Percentiles rank a stretch among this genome's conserved stretches.
phyloP scores from a whole-genome alignment of 2,797 vertebrate species.

The Microctenopoma steveboyesi region DNA sequence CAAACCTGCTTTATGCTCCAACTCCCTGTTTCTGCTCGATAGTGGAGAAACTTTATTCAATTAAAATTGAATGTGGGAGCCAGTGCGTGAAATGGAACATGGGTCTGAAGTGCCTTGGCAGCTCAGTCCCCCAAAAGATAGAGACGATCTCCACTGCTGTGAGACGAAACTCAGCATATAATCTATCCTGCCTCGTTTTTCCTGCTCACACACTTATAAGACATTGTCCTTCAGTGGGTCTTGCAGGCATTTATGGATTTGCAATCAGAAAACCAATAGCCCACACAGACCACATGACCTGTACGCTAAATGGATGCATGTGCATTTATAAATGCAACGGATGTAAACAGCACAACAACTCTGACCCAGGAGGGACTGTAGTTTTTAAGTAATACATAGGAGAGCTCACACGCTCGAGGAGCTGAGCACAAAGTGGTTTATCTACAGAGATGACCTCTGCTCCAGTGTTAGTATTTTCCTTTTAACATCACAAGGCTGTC shows the following conservation, averaged over 20 bases:
- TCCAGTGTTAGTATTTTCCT: constrained; percentile 5
- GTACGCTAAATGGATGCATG: constrained; percentile 1
- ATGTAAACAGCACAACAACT: constrained; percentile 10
- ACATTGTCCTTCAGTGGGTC: not conserved
- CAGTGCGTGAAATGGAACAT: constrained; percentile 74
- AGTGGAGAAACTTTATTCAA: constrained; percentile 45
- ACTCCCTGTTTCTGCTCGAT: constrained; percentile 40
- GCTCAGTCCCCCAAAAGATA: constrained; percentile 45
- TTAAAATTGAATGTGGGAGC: constrained; percentile 75
- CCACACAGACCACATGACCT: not conserved
- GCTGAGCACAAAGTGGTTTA: constrained; percentile 16
- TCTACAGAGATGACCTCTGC: constrained; percentile 11
- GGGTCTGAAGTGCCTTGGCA: constrained; percentile 53
- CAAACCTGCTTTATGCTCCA: constrained; percentile 19
- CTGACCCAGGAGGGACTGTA: not conserved
- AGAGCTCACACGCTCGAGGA: constrained; percentile 8
- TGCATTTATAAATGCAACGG: not conserved
- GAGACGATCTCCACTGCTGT: constrained; percentile 31
- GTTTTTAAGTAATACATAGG: not conserved
- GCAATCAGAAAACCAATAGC: constrained; percentile 7
- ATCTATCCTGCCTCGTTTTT: not conserved
- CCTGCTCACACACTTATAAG: constrained; percentile 15
- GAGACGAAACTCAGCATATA: constrained; percentile 36
- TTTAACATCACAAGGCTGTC: constrained; percentile 8
- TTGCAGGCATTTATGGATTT: constrained; percentile 18